A percentile compares a stretch with the other conserved stretches of the same genome.
phyloP scores from a whole-genome alignment of 2,113 vertebrate species.

The Scomber colias region DNA sequence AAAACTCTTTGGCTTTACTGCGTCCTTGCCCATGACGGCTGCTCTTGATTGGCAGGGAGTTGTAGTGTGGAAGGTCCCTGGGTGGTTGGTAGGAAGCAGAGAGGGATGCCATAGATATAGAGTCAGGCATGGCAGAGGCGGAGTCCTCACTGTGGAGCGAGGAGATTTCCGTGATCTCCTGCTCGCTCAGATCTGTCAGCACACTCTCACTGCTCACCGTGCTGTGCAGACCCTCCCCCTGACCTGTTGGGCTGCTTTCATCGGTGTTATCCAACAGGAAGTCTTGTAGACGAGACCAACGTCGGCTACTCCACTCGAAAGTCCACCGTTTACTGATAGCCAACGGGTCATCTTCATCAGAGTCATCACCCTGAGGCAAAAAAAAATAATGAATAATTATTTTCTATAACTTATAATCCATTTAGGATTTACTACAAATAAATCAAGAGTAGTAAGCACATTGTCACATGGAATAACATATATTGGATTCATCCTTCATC shows the following conservation, averaged over 20 bases:
- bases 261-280: constrained; percentile 84
- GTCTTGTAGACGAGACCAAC: constrained; percentile 95
- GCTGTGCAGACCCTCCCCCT: constrained; percentile 87
- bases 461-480: not conserved
- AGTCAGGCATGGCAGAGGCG: constrained; percentile 84
- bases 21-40: constrained; percentile 87
- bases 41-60: constrained; percentile 87
- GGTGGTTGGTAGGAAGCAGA: constrained; percentile 78
- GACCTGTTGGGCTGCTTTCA: constrained; percentile 84
- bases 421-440: constrained; percentile 6
- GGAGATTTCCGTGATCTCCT: constrained; percentile 89
- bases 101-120: constrained; percentile 76
- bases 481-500: too few relatives aligned
- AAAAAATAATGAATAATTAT: too few relatives aligned
- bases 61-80: constrained; percentile 80
- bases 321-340: constrained; percentile 98
- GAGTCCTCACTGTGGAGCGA: constrained; percentile 92
- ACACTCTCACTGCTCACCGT: constrained; percentile 95
- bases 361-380: constrained; percentile 91
- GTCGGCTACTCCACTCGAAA: constrained; percentile 94
- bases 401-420: too few relatives aligned
- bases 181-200: constrained; percentile 95
- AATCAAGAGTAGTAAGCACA: not conserved
- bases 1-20: constrained; percentile 91
- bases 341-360: constrained; percentile 95